phyloP scores from a whole-genome alignment of 2,797 vertebrate genomes.

The Gymnothorax javanicus region DNA sequence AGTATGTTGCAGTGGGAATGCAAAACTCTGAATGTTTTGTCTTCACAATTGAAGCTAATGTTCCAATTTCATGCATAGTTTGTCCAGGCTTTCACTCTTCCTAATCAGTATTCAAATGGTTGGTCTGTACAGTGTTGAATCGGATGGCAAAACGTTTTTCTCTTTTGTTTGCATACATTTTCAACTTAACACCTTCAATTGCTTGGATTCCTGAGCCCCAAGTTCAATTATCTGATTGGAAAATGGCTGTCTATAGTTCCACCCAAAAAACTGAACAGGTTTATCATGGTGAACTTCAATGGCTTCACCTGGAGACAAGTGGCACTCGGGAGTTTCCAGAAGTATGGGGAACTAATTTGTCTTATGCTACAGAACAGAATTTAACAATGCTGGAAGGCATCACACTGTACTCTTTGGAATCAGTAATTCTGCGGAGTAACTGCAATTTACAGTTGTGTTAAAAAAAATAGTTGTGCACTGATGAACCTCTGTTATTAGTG shows the following conservation, averaged over 20 bases:
- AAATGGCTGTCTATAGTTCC: neutral
- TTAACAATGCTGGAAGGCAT: neutral
- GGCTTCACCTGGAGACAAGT: too few species aligned
- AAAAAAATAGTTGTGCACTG: too few species aligned
- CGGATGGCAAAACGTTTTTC: neutral
- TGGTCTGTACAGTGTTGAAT: neutral
- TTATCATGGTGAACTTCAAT: too few species aligned
- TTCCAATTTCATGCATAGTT: too few species aligned
- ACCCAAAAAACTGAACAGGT: too few species aligned
- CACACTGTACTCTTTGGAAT: neutral
- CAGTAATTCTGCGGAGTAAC: neutral
- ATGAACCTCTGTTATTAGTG: too few species aligned
- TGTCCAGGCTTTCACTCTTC: too few species aligned
- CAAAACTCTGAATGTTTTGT: neutral
- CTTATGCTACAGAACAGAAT: neutral
- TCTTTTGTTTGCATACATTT: neutral
- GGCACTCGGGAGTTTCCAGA: too few species aligned
- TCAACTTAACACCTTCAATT: neutral
- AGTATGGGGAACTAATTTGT: neutral
- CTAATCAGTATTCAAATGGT: neutral
- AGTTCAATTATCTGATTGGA: neutral
- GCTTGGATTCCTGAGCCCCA: neutral
- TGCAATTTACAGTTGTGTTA: neutral
- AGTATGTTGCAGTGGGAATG: slow-evolving; percentile 60
- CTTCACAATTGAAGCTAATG: too few species aligned